Base-by-base conservation (phyloP, 2,888 invertebrate species). In the Tetranychus truncatus region DNA sequence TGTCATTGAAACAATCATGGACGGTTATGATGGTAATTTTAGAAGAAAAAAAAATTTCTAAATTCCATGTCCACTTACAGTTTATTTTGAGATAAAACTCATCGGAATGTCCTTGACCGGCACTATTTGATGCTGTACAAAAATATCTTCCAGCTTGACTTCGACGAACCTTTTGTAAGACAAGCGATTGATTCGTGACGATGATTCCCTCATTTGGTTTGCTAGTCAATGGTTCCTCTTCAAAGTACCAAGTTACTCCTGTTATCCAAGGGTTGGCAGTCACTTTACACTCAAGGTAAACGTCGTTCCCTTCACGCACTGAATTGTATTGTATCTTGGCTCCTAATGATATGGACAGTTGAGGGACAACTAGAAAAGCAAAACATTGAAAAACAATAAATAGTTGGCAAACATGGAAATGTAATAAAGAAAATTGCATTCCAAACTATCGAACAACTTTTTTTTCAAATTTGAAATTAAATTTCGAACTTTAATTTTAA, bases 161-260 rank as follows among this genome's bases (percentile, higher is more conserved):
- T 78, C 91, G 87, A 77, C 91, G 91, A 80, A 93, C 91, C 84
- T 89, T 90, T 84, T 93, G 93, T 81, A 93, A 87, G 77, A 92
- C 92, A 79, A 93, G 86, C 83, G 92, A 92, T 84, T 93, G 92
- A 86, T 92, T 92, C 83, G 91, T 91, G 83, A 91, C 88, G 82
- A 93, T 91, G 80, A 92, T 76, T 21, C 80, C 80, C 3, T 76
- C 75, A 11, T 77, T 46, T 9, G 77, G 73, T 1, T 74, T 69
- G 1, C 76, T 75, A 21, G 71, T 46, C 67, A 79, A 55, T 6
- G 76, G 75, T 44, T 75, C 74, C 1, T 76, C 78, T 21, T 79
- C 77, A 46, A 76, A 77, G 11, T 77, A 65, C 79, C 79, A 79
- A 11, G 76, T 77, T 24, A 79, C 66, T n/a, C 78, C 78, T 55